Evolutionary conservation across 2,797 vertebrate genomes (phyloP).

Genomic region (Aeoliscus strigatus): DNA sequence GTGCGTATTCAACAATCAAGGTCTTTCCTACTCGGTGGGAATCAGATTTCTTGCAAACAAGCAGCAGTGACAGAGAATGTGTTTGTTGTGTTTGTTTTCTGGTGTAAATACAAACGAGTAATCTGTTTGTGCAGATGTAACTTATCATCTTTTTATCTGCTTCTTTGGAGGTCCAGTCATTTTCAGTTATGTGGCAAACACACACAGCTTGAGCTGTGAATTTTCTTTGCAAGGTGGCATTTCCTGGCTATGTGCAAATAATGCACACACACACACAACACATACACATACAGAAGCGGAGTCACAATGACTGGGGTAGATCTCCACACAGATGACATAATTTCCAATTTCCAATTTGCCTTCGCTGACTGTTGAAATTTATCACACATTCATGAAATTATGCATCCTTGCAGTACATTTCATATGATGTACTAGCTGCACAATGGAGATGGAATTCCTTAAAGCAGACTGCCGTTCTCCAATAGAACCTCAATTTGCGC

Average conservation of each 20-base stretch:
- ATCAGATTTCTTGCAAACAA: constrained; percentile 6
- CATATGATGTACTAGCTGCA: too few species aligned
- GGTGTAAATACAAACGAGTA: constrained; percentile 24
- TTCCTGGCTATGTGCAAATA: constrained; percentile 68
- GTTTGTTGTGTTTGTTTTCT: constrained; percentile 32
- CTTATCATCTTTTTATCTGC: constrained; percentile 62
- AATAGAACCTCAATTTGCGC: constrained; percentile 65
- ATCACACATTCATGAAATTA: too few species aligned
- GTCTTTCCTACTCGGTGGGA: constrained; percentile 1
- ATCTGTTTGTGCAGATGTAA: constrained; percentile 65
- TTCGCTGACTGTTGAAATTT: too few species aligned
- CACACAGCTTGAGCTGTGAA: constrained; percentile 75
- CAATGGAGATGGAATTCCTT: constrained; percentile 12
- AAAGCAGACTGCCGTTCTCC: constrained; percentile 45
- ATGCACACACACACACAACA: constrained; percentile 49
- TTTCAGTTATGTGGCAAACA: constrained; percentile 70
- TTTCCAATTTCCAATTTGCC: constrained; percentile 11
- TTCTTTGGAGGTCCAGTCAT: constrained; percentile 71
- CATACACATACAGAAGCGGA: constrained; percentile 41
- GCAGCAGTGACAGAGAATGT: constrained; percentile 1
- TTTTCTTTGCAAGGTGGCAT: constrained; percentile 73
- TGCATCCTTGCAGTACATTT: too few species aligned
- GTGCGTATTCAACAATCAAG: constrained; percentile 5
- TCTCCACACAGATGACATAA: constrained; percentile 23
- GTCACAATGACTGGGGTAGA: constrained; percentile 41